phyloP scores from a whole-genome alignment of 2,113 vertebrate genomes.

The Atlantisia rogersi region DNA sequence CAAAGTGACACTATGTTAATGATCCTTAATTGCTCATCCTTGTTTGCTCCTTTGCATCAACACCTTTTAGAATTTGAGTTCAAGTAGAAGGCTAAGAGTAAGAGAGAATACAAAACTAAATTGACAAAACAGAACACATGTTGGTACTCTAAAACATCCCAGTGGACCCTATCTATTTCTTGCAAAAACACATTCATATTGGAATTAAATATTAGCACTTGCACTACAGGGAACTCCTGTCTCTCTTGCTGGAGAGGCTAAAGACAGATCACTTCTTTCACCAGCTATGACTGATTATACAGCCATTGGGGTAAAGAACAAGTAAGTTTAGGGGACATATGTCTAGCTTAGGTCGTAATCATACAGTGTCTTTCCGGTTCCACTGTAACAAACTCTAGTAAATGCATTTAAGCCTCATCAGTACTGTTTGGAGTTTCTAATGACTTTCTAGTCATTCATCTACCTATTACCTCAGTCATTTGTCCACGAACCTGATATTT shows the following conservation, averaged over 20 bases:
- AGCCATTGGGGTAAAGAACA: not conserved
- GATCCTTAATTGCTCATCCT: not conserved
- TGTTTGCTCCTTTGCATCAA: not conserved
- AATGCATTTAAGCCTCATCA: not conserved
- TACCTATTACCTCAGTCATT: not conserved
- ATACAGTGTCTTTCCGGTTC: not conserved
- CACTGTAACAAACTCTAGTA: not conserved
- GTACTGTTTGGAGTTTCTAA: not conserved
- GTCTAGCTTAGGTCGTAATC: not conserved
- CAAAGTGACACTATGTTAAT: conserved; percentile 10
- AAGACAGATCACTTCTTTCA: not conserved
- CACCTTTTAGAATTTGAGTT: not conserved
- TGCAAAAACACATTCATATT: not conserved
- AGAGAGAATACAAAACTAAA: not conserved
- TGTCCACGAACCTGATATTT: not conserved
- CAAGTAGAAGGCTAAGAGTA: conserved; percentile 9
- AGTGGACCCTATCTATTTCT: not conserved
- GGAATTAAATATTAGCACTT: not conserved
- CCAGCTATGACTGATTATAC: not conserved
- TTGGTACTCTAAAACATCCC: not conserved
- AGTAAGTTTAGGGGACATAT: rapidly evolving
- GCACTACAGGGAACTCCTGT: not conserved
- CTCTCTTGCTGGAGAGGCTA: not conserved
- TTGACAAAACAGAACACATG: not conserved
- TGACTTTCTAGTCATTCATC: not conserved